Evolutionary conservation across 2,113 vertebrate species (phyloP).

Genomic region (Aramus guarauna): DNA sequence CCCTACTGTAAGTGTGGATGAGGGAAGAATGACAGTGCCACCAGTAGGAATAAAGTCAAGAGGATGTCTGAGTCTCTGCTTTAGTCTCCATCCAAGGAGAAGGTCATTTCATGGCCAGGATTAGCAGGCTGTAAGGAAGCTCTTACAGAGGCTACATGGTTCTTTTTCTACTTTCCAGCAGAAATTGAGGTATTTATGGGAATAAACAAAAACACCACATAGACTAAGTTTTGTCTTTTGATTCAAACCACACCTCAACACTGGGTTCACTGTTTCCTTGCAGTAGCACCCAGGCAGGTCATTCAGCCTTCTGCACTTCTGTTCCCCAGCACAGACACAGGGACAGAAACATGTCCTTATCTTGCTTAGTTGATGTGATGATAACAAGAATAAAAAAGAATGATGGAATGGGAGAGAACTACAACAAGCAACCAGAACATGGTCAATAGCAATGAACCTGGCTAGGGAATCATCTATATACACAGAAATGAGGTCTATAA

Average conservation of each 20-base stretch:
- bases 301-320: not conserved
- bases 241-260: not conserved
- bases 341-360: fast-evolving
- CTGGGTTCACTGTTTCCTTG: not conserved
- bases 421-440: not conserved
- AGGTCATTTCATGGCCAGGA: not conserved
- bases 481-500: fast-evolving
- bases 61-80: fast-evolving
- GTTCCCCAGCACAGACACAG: too few relatives aligned
- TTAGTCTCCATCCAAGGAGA: not conserved
- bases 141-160: fast-evolving
- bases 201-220: fast-evolving
- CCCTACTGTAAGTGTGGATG: too few relatives aligned
- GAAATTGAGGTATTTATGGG: not conserved
- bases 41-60: not conserved
- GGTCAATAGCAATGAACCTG: fast-evolving
- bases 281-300: not conserved
- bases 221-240: not conserved
- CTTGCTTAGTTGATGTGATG: fast-evolving
- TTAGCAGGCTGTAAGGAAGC: not conserved
- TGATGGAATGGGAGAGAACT: fast-evolving
- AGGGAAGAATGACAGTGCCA: not conserved
- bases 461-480: not conserved
- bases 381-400: not conserved
- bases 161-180: not conserved